Percentiles rank a stretch among this genome's conserved stretches.
These are phyloP conservation scores for Podabrus alpinus DNA, from an alignment of 2,888 invertebrate species.

Conservation along the genomic window DNA sequence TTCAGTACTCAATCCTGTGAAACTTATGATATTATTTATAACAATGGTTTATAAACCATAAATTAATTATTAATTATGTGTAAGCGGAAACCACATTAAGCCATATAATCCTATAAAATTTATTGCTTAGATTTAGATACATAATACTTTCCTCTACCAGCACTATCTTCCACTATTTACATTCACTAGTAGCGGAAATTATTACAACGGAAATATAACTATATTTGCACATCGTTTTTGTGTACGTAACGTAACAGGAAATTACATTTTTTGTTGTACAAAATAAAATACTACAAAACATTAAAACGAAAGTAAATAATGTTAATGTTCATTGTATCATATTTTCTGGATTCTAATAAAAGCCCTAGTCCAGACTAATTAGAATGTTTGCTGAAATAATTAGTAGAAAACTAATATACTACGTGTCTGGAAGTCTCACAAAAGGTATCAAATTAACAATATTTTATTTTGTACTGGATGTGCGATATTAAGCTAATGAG, in stretches of 20 bases:
- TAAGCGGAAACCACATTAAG: constrained; percentile 9
- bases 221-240: constrained; percentile 10
- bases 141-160: constrained; percentile 9
- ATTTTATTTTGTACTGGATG: too few relatives aligned
- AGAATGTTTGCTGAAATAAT: neutral
- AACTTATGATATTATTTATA: constrained; percentile 6
- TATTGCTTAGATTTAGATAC: constrained; percentile 15
- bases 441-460: too few relatives aligned
- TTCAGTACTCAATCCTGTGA: neutral
- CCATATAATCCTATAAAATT: constrained; percentile 12
- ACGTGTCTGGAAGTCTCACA: neutral
- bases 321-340: neutral
- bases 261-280: constrained; percentile 8
- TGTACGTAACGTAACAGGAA: constrained; percentile 6
- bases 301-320: neutral
- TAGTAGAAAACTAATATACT: neutral
- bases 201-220: constrained; percentile 18
- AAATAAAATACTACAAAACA: neutral
- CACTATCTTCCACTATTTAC: constrained; percentile 12
- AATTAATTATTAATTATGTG: constrained; percentile 22
- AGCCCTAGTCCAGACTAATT: neutral
- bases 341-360: neutral
- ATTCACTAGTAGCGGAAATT: constrained; percentile 21
- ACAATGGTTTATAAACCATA: constrained; percentile 14
- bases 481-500: too few relatives aligned